Percentiles rank a stretch among this genome's conserved stretches.
Conservation (phyloP, 2,888 invertebrate species). For the Seira sanloemensis region DNA sequence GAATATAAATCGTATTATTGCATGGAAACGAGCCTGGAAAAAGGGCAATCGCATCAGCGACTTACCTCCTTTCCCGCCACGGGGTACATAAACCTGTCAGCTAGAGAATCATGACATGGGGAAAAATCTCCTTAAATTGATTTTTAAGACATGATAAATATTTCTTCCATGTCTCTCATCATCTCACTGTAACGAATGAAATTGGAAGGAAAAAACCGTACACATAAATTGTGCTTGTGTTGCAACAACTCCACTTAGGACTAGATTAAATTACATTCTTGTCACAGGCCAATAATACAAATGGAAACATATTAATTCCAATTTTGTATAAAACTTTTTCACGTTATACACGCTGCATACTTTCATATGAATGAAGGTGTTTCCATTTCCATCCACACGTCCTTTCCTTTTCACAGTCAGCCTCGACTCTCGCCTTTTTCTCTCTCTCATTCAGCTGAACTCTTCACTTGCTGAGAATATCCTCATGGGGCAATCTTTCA, state of each 20-base stretch:
- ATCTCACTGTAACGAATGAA: constrained; percentile 42
- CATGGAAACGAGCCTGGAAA: too few relatives aligned
- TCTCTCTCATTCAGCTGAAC: neutral
- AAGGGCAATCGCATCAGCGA: too few relatives aligned
- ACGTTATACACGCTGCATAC: too few relatives aligned
- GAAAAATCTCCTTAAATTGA: constrained; percentile 66
- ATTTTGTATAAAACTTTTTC: neutral
- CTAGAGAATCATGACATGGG: constrained; percentile 60
- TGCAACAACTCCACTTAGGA: too few relatives aligned
- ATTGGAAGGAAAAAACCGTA: neutral
- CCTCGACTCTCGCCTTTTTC: too few relatives aligned
- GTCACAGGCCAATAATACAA: neutral
- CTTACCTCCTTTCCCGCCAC: constrained; percentile 31
- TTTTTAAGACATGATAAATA: constrained; percentile 71
- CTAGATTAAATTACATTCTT: neutral
- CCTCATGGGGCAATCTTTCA: constrained; percentile 60
- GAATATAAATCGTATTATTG: too few relatives aligned
- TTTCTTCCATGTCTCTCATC: constrained; percentile 56
- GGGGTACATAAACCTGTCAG: constrained; percentile 63
- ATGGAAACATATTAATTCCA: neutral
- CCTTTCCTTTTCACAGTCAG: too few relatives aligned
- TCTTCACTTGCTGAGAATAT: constrained; percentile 39
- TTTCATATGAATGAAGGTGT: too few relatives aligned
- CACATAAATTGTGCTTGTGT: neutral
- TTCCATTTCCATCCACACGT: too few relatives aligned